Evolutionary conservation across 2,797 vertebrate species (phyloP), one percentile per base, ranked within the genome.

Genomic region (Hoplostethus atlanticus): DNA sequence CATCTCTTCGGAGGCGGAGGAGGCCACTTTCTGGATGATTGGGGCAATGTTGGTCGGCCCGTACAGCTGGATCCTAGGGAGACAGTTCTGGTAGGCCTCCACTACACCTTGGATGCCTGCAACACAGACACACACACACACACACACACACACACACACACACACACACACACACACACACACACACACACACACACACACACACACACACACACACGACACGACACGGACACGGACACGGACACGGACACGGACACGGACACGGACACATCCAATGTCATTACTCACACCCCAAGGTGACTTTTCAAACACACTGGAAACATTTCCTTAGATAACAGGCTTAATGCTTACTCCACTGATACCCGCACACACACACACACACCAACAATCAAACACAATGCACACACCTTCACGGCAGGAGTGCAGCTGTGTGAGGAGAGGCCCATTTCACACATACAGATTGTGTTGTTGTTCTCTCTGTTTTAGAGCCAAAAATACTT

Each of bases 31-130:
- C 91, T 98, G 97, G 83, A 99, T 99, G 92, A 99, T 99, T 64
- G 98, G 98, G 42, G 98, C 98, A 5, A 99, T 99, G 89, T 99
- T 99, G 64, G 98, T 99, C 0, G 98, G 98, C 3, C 98, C 98
- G 0, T 99, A 99, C 8, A 99, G 96, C 84, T 99, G 98, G 84
- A 99, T 96, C 87, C 98, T 99, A 0, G 98, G 98, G 52, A 99
- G 97, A 83, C 98, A 99, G 84, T 96, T 99, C 93, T 99, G 98
- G 81, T 99, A 99, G 64, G 98, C 98, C 89, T 99, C 98, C 64
- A 99, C 97, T n/a, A 99, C 98, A 1, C 98, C 98, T 91, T 99
- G 98, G 85, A 99, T 98, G 79, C 98, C 98, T 99, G 82, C 12
- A 75, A 83, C 66, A 16, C 5, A 95, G 92, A 94, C 93, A 63